Base-by-base conservation (phyloP, 2,888 invertebrate genomes). In the Tanypteryx hageni region DNA sequence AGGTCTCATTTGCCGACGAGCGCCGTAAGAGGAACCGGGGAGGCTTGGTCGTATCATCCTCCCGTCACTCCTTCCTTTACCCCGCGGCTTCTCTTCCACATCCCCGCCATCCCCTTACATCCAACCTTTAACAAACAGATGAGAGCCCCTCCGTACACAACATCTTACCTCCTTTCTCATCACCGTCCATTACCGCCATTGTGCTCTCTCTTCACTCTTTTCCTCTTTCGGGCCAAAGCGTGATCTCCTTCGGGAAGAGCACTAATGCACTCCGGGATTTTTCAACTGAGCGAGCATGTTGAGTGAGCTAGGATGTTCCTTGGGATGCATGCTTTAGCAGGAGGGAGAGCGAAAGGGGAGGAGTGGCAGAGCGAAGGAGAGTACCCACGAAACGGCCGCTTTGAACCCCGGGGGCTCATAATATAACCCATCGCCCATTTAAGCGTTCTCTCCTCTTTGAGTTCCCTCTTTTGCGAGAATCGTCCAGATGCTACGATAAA, bases 111-210 rank as follows among this genome's bases (percentile, higher is more conserved):
- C 44, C 44, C 44, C 44, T 27, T 76, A 76, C 76, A 76, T 76
- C 76, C 27, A 76, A n/a, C 76, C 76, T 76, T 76, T 76, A 76
- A 27, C 76, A 76, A 76, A 76, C 76, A 76, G 76, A 76, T 13
- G 22, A 76, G 76, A 44, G 76, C n/a, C n/a, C 68, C 68, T 68
- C 68, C n/a, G 68, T 76, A 76, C 76, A 76, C 76, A 76, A 76
- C 76, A 76, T 76, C 76, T 22, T 76, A n/a, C 68, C 68, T 68
- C 68, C 68, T 68, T 22, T 27, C 76, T 76, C 76, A 76, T 76
- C 76, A 27, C 76, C 76, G 76, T 76, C 76, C 76, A 76, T 76
- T 76, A 76, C 76, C 76, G 76, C 76, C 76, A 76, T 76, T 76
- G 76, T 76, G 22, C 76, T 27, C 7, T 22, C 68, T 68, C 68